Percentiles rank a stretch among this genome's conserved stretches.
Conservation (phyloP, 2,797 vertebrate species). For the Ctenopoma kingsleyae region DNA sequence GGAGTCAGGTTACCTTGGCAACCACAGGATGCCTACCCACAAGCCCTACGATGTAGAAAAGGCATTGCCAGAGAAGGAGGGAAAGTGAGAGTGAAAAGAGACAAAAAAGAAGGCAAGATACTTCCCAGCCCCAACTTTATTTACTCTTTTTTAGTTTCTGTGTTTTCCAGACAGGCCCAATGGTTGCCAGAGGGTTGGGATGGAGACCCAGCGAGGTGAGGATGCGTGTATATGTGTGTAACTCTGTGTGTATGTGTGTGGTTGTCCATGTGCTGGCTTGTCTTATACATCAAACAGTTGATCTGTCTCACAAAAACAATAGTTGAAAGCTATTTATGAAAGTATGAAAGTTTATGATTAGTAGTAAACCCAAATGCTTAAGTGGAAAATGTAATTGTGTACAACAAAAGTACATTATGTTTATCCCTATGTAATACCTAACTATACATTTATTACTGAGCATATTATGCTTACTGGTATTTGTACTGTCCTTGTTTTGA, state of each 20-base stretch:
- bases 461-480: constrained; percentile 12
- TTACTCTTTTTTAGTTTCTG: constrained; percentile 47
- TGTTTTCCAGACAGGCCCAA: constrained; percentile 62
- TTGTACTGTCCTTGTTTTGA: constrained; percentile 37
- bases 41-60: constrained; percentile 71
- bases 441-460: background rate
- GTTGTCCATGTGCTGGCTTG: constrained; percentile 23
- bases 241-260: constrained; percentile 30
- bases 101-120: constrained; percentile 61
- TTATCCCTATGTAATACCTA: background rate
- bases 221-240: constrained; percentile 32
- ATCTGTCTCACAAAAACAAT: constrained; percentile 35
- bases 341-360: constrained; percentile 6
- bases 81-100: constrained; percentile 61
- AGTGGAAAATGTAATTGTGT: constrained; percentile 4
- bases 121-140: constrained; percentile 49
- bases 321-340: constrained; percentile 14
- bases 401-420: background rate
- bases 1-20: constrained; percentile 82
- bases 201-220: constrained; percentile 71
- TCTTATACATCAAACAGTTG: constrained; percentile 15
- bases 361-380: background rate
- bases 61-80: constrained; percentile 65
- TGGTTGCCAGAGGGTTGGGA: constrained; percentile 54
- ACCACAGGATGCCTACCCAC: constrained; percentile 79